Conservation (phyloP, 2,888 invertebrate species). For the Eubasilissa splendida region DNA sequence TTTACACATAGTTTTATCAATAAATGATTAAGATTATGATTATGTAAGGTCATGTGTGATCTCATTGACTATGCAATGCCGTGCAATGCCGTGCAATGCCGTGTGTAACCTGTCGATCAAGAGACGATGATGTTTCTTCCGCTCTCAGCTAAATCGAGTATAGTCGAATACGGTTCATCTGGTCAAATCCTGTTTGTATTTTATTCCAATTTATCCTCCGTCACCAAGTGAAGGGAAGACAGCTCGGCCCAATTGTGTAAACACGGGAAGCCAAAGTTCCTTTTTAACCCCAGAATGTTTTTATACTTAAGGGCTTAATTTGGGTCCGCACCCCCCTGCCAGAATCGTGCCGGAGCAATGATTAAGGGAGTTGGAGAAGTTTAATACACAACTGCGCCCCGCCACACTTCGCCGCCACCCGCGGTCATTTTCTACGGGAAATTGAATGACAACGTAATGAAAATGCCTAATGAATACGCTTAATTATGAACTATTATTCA, state of each 20-base stretch:
- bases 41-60: no score
- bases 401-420: not conserved
- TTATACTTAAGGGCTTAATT: conserved; percentile 55
- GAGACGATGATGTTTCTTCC: no score
- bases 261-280: conserved; percentile 55
- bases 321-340: conserved; percentile 50
- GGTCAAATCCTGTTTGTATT: not conserved
- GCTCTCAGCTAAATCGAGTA: no score
- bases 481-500: no score
- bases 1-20: no score
- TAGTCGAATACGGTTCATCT: no score
- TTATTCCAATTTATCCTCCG: conserved; percentile 1
- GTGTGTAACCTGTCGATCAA: no score
- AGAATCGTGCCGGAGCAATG: conserved; percentile 53
- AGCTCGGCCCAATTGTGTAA: conserved; percentile 53
- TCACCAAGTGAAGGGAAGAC: conserved; percentile 48
- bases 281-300: conserved; percentile 49
- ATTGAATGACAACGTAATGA: not conserved
- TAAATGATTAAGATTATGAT: no score
- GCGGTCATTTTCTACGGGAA: no score
- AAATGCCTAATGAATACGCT: not conserved
- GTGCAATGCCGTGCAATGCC: no score
- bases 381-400: conserved; percentile 9
- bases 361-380: conserved; percentile 50
- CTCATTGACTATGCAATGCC: no score